Conservation (phyloP, 2,113 vertebrate genomes). For the Peromyscus leucopus region DNA sequence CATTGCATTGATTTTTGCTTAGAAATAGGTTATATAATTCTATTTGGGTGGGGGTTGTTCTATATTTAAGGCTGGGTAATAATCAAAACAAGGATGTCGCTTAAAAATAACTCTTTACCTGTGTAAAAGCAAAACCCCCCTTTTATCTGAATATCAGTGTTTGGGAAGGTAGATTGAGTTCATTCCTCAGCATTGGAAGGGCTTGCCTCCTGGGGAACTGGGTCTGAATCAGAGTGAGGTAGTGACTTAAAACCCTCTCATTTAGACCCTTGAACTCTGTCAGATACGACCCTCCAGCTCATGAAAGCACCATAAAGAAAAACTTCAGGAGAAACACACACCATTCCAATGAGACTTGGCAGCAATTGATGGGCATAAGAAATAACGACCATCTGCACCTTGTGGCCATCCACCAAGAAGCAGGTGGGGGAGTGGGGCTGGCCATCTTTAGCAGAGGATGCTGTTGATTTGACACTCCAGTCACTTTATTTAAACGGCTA, state of each 20-base stretch:
- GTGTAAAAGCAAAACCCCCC: background rate
- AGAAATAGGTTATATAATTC: background rate
- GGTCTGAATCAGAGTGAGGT: background rate
- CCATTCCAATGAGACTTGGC: constrained; percentile 25
- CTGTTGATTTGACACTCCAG: background rate
- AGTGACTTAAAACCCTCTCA: background rate
- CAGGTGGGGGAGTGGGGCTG: background rate
- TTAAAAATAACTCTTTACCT: constrained; percentile 6
- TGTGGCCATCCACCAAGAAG: constrained; percentile 24
- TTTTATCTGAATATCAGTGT: constrained; percentile 1
- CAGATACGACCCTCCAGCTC: background rate
- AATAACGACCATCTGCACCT: constrained; percentile 54
- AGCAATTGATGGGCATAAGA: constrained; percentile 31
- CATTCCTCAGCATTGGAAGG: background rate
- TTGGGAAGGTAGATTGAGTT: background rate
- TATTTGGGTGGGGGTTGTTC: background rate
- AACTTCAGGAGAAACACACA: constrained; percentile 13
- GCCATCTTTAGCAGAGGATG: background rate
- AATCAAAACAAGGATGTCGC: background rate
- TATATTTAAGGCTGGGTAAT: background rate
- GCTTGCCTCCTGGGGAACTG: background rate
- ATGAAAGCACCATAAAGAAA: background rate
- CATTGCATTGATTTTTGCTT: background rate
- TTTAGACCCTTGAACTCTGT: background rate
- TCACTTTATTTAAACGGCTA: constrained; percentile 52